phyloP scores from a whole-genome alignment of 2,113 vertebrate genomes.

The Serinus canaria region DNA sequence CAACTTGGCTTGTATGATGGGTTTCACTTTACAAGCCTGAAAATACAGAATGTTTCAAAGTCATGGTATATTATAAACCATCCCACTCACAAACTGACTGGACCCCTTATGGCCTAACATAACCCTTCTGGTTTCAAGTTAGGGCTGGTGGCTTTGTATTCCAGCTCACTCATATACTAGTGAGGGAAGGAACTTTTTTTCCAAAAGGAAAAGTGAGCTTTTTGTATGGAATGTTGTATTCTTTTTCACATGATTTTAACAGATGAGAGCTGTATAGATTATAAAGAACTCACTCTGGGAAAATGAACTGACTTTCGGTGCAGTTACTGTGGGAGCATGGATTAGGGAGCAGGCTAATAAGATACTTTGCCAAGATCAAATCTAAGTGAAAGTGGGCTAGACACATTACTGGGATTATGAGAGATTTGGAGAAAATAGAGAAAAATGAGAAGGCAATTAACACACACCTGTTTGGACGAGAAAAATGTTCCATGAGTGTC shows the following conservation, averaged over 20 bases:
- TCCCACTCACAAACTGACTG: background rate
- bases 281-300: background rate
- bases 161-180: background rate
- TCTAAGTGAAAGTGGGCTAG: background rate
- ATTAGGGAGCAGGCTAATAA: background rate
- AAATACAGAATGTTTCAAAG: background rate
- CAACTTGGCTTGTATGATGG: background rate
- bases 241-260: background rate
- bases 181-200: background rate
- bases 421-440: background rate
- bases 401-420: background rate
- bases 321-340: background rate
- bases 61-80: background rate
- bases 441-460: background rate
- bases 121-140: background rate
- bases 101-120: background rate
- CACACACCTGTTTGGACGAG: background rate
- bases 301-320: background rate
- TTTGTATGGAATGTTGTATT: background rate
- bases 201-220: background rate
- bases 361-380: background rate
- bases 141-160: background rate
- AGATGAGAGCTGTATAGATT: background rate
- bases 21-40: background rate
- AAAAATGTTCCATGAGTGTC: background rate